Evolutionary conservation across 2,797 vertebrate species (phyloP), one percentile per base, ranked within the genome.

Genomic region (Pagetopsis macropterus): DNA sequence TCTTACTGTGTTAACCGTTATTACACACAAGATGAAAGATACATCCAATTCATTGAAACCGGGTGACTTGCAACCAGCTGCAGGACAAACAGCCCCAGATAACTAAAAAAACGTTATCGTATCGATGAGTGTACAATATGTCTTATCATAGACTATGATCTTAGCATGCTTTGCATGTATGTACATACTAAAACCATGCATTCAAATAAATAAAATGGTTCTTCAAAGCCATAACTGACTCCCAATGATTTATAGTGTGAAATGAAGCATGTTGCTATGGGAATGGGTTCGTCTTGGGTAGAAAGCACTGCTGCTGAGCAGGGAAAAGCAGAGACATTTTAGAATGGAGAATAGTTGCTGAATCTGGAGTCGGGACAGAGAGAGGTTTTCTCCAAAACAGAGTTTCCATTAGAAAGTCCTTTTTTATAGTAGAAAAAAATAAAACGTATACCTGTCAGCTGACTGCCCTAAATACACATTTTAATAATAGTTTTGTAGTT

Each of bases 201-300:
- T 83, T 79, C 2, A 83, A 87, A 86, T 87, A 76, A 82, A 88
- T 86, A 76, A 70, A 70, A 41, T 8, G 17, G n/a, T 72, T 86
- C 48, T 7, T 72, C 45, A 70, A 60, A 72, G 50, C 43, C 69
- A 43, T 57, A 40, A 57, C 23, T 68, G 75, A 68, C 46, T 88
- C 65, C 57, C 33, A 70, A 57, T 31, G 71, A 83, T 84, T 82
- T 72, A 21, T 12, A 56, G 65, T 41, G 65, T 71, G 78, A 84
- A 80, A 81, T 73, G 67, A 83, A 76, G 66, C 65, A 23, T 69
- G 63, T 57, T 78, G 54, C 62, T 51, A 60, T 69, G 11, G 52
- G 50, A 64, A 21, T 27, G 43, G 12, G 62, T 49, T 77, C 1
- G 14, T 67, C 46, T 60, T 43, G 23, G 51, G 43, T 44, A 19